Evolutionary conservation across 2,888 invertebrate genomes (phyloP).

Genomic region (Amaurobius ferox): DNA sequence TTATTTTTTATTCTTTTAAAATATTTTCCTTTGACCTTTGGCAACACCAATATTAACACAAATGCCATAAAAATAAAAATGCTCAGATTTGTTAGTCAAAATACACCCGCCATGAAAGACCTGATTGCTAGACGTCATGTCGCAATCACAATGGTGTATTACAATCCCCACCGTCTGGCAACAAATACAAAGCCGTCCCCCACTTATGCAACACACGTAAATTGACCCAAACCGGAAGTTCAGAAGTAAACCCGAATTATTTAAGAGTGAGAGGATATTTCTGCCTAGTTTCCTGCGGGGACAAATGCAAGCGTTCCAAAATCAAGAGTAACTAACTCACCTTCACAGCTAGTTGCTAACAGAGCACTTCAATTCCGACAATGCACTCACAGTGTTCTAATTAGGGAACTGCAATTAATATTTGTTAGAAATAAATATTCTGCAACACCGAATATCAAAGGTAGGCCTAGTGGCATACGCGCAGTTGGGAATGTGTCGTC

Average conservation of each 20-base stretch:
- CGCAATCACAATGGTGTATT: no score
- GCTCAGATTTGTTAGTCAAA: no score
- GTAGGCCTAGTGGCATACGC: constrained; percentile 19
- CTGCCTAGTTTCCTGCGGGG: background rate
- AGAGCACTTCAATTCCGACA: background rate
- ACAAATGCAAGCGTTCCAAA: background rate
- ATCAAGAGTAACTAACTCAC: constrained; percentile 19
- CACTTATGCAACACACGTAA: background rate
- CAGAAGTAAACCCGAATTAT: background rate
- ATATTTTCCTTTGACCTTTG: no score
- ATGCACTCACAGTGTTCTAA: constrained; percentile 10
- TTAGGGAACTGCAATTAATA: constrained; percentile 22
- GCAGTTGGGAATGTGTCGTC: constrained; percentile 19
- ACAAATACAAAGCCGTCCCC: background rate
- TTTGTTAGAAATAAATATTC: constrained; percentile 4
- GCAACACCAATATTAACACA: no score
- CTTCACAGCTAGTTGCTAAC: background rate
- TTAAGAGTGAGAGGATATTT: background rate
- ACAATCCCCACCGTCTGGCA: background rate
- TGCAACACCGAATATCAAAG: constrained; percentile 15
- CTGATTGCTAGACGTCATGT: background rate
- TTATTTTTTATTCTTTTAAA: no score
- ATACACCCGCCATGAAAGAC: background rate
- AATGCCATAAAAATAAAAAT: no score
- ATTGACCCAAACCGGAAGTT: background rate